These are phyloP conservation scores for Scelioninae gen. 1 DNA, from an alignment of 2,888 invertebrate genomes.

Conservation along the genomic window DNA sequence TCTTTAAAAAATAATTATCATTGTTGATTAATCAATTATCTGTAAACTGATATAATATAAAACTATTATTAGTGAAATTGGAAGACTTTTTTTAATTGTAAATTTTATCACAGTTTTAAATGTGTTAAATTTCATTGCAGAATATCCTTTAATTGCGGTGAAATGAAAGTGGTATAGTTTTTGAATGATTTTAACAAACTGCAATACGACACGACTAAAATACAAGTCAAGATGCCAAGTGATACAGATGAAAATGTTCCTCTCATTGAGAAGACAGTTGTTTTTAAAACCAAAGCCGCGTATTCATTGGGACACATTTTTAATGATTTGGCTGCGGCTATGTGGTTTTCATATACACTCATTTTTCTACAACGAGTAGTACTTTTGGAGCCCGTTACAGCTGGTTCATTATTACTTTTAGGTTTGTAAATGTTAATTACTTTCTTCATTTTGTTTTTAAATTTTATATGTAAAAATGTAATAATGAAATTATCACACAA, in stretches of 20 bases:
- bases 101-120: too few relatives aligned
- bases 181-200: not conserved
- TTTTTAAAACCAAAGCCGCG: conserved; percentile 77
- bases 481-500: too few relatives aligned
- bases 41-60: not conserved
- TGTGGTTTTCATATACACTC: conserved; percentile 85
- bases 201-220: not conserved
- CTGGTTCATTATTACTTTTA: conserved; percentile 81
- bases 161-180: conserved; percentile 3
- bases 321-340: conserved; percentile 85
- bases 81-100: not conserved
- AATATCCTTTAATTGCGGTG: not conserved
- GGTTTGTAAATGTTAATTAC: conserved; percentile 68
- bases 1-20: conserved; percentile 19
- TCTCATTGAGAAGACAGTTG: conserved; percentile 75
- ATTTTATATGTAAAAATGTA: too few relatives aligned
- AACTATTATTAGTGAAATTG: not conserved
- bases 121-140: conserved; percentile 17
- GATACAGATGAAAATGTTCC: conserved; percentile 73
- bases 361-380: conserved; percentile 83
- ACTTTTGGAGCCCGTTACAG: conserved; percentile 79
- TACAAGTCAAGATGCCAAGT: conserved; percentile 43
- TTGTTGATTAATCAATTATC: conserved; percentile 1
- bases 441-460: not conserved
- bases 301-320: conserved; percentile 84